Percentiles rank a stretch among this genome's conserved stretches.
Evolutionary conservation across 2,888 invertebrate species (phyloP).

Genomic region (Scaptomyza tumidula): DNA sequence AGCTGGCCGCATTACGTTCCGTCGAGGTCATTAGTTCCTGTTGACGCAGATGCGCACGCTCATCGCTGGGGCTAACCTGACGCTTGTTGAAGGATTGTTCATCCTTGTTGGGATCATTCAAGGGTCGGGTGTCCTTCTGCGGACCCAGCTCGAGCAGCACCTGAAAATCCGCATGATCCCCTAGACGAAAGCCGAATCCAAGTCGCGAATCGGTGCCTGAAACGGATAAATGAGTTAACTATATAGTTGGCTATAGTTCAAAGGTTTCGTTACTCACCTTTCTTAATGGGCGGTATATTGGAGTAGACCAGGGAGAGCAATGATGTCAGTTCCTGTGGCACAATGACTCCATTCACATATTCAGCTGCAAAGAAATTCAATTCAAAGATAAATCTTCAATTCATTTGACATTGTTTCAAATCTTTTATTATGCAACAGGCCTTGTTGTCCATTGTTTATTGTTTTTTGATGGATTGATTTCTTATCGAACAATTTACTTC

Average conservation of each 20-base stretch:
- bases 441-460: slow-evolving; percentile 10
- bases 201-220: slow-evolving; percentile 92
- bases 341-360: slow-evolving; percentile 86
- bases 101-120: slow-evolving; percentile 85
- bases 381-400: slow-evolving; percentile 10
- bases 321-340: slow-evolving; percentile 92
- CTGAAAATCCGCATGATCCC: slow-evolving; percentile 93
- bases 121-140: slow-evolving; percentile 89
- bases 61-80: slow-evolving; percentile 77
- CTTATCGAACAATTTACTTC: no score
- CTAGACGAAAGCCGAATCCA: slow-evolving; percentile 92
- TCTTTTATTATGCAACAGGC: slow-evolving; percentile 30
- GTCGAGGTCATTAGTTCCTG: slow-evolving; percentile 84
- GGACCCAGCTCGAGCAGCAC: slow-evolving; percentile 91
- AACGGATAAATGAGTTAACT: background rate
- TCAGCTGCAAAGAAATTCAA: slow-evolving; percentile 43
- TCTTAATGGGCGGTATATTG: slow-evolving; percentile 93
- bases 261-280: slow-evolving; percentile 86
- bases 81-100: slow-evolving; percentile 81
- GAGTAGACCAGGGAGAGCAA: slow-evolving; percentile 92
- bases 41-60: slow-evolving; percentile 62
- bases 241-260: background rate
- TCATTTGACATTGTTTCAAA: slow-evolving; percentile 16
- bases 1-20: slow-evolving; percentile 80
- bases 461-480: slow-evolving; percentile 10